Evolutionary conservation across 1,140 invertebrate genomes (phyloP), one percentile per base, ranked within the genome.

Genomic region (Anthonomus grandis): DNA sequence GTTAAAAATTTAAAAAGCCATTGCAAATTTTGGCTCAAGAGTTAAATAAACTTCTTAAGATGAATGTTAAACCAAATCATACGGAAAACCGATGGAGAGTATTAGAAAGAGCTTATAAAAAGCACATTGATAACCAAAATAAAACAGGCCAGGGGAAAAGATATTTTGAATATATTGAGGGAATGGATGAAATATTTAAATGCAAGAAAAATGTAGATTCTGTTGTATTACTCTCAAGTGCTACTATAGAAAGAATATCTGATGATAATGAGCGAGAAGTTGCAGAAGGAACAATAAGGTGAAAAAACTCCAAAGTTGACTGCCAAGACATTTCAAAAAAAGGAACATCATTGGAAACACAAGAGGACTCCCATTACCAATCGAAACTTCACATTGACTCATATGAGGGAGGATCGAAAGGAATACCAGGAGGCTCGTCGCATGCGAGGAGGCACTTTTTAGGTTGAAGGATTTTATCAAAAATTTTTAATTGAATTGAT

Each of bases 71-170:
- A 22, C 2, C 58, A 52, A 9, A 17, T n/a, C 37, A 53, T 15
- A 52, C 38, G 10, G 59, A 62, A 57, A 62, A 62, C 37, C 51
- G 21, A 38, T 58, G 60, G 50, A 51, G 42, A 47, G 60, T 62
- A 21, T 31, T 62, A 15, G 56, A 62, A 22, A 25, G 47, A 19
- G 39, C 44, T 36, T 59, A 59, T 36, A 62, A 59, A 54, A 62
- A 55, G 24, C 44, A 46, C 52, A 38, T 59, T n/a, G 50, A 59
- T 23, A 60, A 60, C 31, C 25, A 55, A 38, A 55, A 38, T 23
- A 57, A 51, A 46, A 63, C 61, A 22, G 61, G 57, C 12, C 53
- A 45, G 61, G 61, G 52, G 6, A 44, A 50, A 56, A 55, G 44
- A 38, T 21, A 10, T 22, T 62, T 63, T 41, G 52, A 59, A 47